Conservation (phyloP, 2,888 invertebrate genomes). For the Hoplodrina ambigua region DNA sequence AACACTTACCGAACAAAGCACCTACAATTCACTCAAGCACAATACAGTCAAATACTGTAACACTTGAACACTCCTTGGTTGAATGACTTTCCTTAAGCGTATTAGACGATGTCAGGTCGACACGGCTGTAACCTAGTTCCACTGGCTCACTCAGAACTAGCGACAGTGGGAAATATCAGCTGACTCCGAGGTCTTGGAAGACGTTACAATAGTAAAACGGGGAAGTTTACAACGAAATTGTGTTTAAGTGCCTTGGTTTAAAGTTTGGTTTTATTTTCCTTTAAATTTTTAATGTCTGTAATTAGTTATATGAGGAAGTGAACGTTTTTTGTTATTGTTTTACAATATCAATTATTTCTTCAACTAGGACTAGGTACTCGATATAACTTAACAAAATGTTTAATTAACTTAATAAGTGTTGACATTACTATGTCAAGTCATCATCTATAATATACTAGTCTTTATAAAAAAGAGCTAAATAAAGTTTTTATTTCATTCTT, state of each 20-base stretch:
- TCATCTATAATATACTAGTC: too few relatives aligned
- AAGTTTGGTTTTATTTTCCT: not conserved
- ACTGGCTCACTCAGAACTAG: slow-evolving; percentile 26
- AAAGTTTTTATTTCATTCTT: too few relatives aligned
- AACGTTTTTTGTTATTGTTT: too few relatives aligned
- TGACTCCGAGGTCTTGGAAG: slow-evolving; percentile 40
- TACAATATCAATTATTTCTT: too few relatives aligned
- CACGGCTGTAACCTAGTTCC: slow-evolving; percentile 49
- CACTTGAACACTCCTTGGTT: slow-evolving; percentile 20
- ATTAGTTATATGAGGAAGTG: too few relatives aligned
- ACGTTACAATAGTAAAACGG: slow-evolving; percentile 6
- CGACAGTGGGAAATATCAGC: slow-evolving; percentile 44
- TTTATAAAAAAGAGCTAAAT: too few relatives aligned
- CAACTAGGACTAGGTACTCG: too few relatives aligned
- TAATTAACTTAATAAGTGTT: too few relatives aligned
- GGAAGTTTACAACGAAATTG: not conserved
- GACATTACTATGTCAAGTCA: too few relatives aligned
- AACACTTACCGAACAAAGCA: not conserved
- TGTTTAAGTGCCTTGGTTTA: not conserved
- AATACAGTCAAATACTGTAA: not conserved
- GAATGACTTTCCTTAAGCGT: slow-evolving; percentile 47
- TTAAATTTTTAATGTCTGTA: too few relatives aligned
- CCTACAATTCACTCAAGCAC: not conserved
- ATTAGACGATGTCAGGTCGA: slow-evolving; percentile 42
- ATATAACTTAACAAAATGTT: too few relatives aligned